These are phyloP conservation scores for Saxidomus purpurata DNA, from an alignment of 1,140 invertebrate species.

Conservation along the genomic window DNA sequence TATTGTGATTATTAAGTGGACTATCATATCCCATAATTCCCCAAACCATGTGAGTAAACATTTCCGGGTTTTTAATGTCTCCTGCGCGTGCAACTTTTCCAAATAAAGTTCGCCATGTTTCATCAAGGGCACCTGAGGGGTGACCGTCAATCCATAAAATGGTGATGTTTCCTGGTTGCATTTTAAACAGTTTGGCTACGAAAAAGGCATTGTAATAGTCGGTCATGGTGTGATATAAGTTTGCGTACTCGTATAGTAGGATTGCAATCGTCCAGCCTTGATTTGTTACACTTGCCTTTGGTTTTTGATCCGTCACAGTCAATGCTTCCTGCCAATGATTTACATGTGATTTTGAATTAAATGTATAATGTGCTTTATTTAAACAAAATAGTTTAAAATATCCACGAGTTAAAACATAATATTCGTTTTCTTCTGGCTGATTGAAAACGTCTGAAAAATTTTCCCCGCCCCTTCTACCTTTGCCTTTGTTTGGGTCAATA, in stretches of 20 bases:
- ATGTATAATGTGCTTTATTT: constrained; percentile 27
- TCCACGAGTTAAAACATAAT: constrained; percentile 70
- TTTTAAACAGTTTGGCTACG: constrained; percentile 76
- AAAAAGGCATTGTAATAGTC: constrained; percentile 84
- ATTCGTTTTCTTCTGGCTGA: constrained; percentile 80
- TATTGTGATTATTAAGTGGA: constrained; percentile 72
- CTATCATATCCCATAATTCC: constrained; percentile 79
- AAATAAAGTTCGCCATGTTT: constrained; percentile 80
- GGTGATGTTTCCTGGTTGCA: constrained; percentile 72
- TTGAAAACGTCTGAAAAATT: constrained; percentile 77
- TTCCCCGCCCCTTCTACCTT: constrained; percentile 78
- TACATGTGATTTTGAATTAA: constrained; percentile 68
- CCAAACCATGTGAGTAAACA: constrained; percentile 79
- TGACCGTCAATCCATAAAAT: constrained; percentile 83
- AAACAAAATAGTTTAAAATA: constrained; percentile 76
- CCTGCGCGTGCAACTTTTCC: constrained; percentile 63
- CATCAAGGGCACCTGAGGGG: constrained; percentile 79
- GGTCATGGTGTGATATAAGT: constrained; percentile 84
- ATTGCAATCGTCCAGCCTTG: constrained; percentile 73
- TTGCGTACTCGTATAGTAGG: constrained; percentile 83
- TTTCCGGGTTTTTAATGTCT: constrained; percentile 47
- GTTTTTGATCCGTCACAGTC: constrained; percentile 4
- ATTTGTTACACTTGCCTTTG: background rate
- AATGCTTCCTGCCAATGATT: constrained; percentile 67
- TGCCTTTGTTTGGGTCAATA: constrained; percentile 57